These are phyloP conservation scores for Micromesistius poutassou DNA, from an alignment of 2,797 vertebrate genomes.

Conservation along the genomic window DNA sequence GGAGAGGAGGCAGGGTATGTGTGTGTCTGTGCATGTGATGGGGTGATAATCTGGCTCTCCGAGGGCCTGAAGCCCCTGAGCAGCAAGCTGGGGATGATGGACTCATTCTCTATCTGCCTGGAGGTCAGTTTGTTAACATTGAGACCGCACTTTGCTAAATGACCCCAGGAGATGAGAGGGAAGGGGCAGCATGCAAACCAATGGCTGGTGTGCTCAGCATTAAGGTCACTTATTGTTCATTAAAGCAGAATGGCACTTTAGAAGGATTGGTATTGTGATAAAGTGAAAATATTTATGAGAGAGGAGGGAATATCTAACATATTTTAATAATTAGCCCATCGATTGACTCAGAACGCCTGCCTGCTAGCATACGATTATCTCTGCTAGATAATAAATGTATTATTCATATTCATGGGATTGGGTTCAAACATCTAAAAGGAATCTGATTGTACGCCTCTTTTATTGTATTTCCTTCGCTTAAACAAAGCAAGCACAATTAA, in stretches of 20 bases:
- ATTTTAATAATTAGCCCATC: too few species aligned
- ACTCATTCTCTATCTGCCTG: conserved; percentile 35
- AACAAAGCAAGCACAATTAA: too few species aligned
- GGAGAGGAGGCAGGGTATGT: not conserved
- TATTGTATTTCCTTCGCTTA: not conserved
- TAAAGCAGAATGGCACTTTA: not conserved
- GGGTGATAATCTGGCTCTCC: conserved; percentile 50
- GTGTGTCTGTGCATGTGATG: conserved; percentile 36
- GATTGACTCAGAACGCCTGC: not conserved
- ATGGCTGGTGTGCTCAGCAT: too few species aligned
- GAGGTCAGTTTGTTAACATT: conserved; percentile 47
- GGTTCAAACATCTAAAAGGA: not conserved
- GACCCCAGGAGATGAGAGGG: conserved; percentile 40
- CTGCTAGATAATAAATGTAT: not conserved
- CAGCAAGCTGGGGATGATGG: conserved; percentile 29
- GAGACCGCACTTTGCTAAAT: conserved; percentile 68
- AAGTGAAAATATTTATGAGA: not conserved
- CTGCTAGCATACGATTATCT: not conserved
- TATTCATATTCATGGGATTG: not conserved
- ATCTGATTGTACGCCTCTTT: too few species aligned
- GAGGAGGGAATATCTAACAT: too few species aligned
- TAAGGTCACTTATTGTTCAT: not conserved
- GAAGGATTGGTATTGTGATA: not conserved
- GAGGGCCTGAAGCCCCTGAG: conserved; percentile 39
- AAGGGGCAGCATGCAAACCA: too few species aligned